Base-by-base conservation (phyloP, 2,888 invertebrate species). In the Nebria salina region DNA sequence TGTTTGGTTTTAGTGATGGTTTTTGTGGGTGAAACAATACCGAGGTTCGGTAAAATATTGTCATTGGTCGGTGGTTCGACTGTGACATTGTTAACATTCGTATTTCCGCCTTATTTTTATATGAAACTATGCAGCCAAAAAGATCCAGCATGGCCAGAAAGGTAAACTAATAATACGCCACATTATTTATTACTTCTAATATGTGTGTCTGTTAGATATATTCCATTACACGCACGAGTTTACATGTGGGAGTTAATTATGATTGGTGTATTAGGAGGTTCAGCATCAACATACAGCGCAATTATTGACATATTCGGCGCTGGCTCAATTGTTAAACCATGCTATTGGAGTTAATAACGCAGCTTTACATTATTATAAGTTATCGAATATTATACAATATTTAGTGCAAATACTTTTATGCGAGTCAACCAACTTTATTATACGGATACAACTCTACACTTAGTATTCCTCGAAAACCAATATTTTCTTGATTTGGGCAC, bases 21-120 rank as follows among this genome's bases (percentile, higher is more conserved):
- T 77, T 91, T 94, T 86, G 89, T 94, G 76, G 94, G 93, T 0
- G 93, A 93, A 88, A 91, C 91, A 41, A 89, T 95, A 41, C 94
- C 94, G 0, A 90, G 92, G 80, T 95, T 95, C 89, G 92, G 93
- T 83, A 92, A 93, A 82, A 92, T 95, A 84, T 88, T 94, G 82
- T 91, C 94, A 9, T 89, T 95, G 75, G 90, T 95, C 6, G 95
- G 95, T 0, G 94, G 93, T n/a, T 93, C 94, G 41, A 93, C 93
- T 11, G 90, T 94, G 7, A 93, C 94, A 0, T 87, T 94, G 42
- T 89, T 93, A 65, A 93, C 94, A 13, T 94, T 93, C 87, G 90
- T 94, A 13, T 90, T 94, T 83, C 95, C 95, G 0, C 91, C 93
- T 0, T 88, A 91, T 82, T 93, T 94, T 88, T 95, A 94, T 87